Percentiles rank a stretch among this genome's conserved stretches.
Evolutionary conservation across 2,113 vertebrate species (phyloP).

Genomic region (Cepphus grylle): DNA sequence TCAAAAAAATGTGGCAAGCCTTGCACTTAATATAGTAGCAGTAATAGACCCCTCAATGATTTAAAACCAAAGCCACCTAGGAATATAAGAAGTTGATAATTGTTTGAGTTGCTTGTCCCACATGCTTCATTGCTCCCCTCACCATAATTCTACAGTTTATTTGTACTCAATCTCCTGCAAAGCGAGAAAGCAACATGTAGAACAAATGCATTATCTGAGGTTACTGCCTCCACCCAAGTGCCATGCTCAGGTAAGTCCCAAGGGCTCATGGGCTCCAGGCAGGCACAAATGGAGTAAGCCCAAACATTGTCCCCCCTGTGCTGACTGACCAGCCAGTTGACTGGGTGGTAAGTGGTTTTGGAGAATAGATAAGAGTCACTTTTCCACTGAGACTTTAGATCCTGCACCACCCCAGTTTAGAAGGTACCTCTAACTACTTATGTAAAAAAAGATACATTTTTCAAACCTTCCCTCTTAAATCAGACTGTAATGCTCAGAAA

Average conservation of each 20-base stretch:
- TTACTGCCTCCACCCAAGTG: background rate
- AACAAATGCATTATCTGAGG: background rate
- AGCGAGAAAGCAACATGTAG: background rate
- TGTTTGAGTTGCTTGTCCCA: background rate
- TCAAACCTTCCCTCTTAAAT: background rate
- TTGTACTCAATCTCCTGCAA: background rate
- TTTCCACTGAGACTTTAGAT: background rate
- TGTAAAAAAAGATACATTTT: background rate
- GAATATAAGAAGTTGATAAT: background rate
- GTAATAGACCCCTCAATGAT: background rate
- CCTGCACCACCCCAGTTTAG: background rate
- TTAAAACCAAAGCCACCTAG: background rate
- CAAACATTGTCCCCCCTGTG: background rate
- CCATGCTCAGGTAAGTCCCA: background rate
- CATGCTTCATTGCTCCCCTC: background rate
- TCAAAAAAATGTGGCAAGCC: background rate
- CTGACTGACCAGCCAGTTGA: background rate
- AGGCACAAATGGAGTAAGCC: background rate
- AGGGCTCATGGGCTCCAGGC: background rate
- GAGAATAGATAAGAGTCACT: background rate
- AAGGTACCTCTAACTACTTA: background rate
- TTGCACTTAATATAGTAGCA: background rate
- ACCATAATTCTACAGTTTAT: background rate
- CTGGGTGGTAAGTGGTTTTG: background rate
- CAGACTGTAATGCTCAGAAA: background rate